A percentile compares a stretch with the other conserved stretches of the same genome.
Evolutionary conservation across 1,140 invertebrate species (phyloP).

Genomic region (Apocrypta bakeri): DNA sequence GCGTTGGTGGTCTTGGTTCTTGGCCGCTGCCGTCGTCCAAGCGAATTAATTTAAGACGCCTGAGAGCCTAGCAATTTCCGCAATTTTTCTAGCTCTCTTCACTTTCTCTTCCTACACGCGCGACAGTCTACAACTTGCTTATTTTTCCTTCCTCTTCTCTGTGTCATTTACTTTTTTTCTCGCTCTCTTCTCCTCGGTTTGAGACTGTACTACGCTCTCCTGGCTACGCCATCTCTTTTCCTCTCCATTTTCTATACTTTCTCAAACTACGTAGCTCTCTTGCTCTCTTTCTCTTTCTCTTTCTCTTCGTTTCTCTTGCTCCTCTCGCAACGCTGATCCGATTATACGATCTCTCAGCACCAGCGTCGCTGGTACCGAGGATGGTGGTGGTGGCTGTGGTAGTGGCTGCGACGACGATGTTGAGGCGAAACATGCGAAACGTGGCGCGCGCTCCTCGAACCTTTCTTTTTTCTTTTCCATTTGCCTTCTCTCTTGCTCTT

Average conservation of each 20-base stretch:
- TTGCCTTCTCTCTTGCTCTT: constrained; percentile 3
- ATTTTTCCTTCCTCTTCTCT: constrained; percentile 47
- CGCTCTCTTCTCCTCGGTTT: constrained; percentile 5
- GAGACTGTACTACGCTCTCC: constrained; percentile 37
- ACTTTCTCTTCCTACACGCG: constrained; percentile 22
- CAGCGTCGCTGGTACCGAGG: not conserved
- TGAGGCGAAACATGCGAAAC: constrained; percentile 41
- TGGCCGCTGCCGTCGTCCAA: constrained; percentile 53
- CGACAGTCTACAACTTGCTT: constrained; percentile 43
- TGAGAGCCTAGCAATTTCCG: constrained; percentile 63
- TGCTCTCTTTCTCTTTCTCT: constrained; percentile 7
- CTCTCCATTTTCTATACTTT: constrained; percentile 46
- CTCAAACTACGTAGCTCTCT: constrained; percentile 12
- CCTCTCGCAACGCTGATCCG: constrained; percentile 41
- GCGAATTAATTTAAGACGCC: constrained; percentile 68
- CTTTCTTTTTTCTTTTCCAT: constrained; percentile 9
- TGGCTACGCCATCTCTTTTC: constrained; percentile 54
- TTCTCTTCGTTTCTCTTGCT: constrained; percentile 7
- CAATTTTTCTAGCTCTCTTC: constrained; percentile 64
- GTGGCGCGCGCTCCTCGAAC: not conserved
- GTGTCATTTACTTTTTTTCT: constrained; percentile 22
- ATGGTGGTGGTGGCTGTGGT: not conserved
- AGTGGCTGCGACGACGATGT: constrained; percentile 15
- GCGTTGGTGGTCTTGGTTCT: constrained; percentile 26
- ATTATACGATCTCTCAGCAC: constrained; percentile 40